Percentiles rank a stretch among this genome's conserved stretches.
These are phyloP conservation scores for Tetheella fluctuosa DNA, from an alignment of 2,888 invertebrate genomes.

Conservation along the genomic window DNA sequence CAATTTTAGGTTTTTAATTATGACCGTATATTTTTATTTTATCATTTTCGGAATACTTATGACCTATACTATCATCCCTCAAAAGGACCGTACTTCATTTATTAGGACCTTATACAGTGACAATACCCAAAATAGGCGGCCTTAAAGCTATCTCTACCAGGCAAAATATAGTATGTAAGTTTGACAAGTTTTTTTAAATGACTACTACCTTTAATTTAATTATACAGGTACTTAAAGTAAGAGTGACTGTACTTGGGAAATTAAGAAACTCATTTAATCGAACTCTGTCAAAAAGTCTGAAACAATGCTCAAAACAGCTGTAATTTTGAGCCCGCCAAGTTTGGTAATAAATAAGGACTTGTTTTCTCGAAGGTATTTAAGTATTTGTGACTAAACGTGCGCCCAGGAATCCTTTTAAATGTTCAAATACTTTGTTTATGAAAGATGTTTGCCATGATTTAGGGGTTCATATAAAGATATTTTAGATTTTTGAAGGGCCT, in stretches of 20 bases:
- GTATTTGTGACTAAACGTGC: constrained; percentile 16
- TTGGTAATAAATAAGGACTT: constrained; percentile 24
- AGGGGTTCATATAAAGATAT: not conserved
- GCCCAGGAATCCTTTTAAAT: not conserved
- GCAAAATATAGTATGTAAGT: no score
- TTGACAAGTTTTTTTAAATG: not conserved
- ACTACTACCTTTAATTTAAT: not conserved
- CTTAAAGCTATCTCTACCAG: no score
- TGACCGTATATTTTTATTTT: no score
- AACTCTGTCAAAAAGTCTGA: constrained; percentile 12
- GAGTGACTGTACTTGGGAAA: not conserved
- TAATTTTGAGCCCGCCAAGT: constrained; percentile 17
- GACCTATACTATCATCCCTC: no score
- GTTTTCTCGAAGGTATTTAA: constrained; percentile 13
- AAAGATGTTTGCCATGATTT: not conserved
- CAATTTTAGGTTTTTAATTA: no score
- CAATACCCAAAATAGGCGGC: no score
- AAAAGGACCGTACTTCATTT: no score
- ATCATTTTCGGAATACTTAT: no score
- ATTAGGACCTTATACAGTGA: no score
- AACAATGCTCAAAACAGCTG: constrained; percentile 20
- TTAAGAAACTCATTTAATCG: constrained; percentile 13
- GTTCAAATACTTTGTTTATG: not conserved
- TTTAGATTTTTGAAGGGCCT: not conserved
- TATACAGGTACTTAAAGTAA: not conserved